Evolutionary conservation across 2,888 invertebrate species (phyloP), one percentile per base, ranked within the genome.

Genomic region (Thera britannica): DNA sequence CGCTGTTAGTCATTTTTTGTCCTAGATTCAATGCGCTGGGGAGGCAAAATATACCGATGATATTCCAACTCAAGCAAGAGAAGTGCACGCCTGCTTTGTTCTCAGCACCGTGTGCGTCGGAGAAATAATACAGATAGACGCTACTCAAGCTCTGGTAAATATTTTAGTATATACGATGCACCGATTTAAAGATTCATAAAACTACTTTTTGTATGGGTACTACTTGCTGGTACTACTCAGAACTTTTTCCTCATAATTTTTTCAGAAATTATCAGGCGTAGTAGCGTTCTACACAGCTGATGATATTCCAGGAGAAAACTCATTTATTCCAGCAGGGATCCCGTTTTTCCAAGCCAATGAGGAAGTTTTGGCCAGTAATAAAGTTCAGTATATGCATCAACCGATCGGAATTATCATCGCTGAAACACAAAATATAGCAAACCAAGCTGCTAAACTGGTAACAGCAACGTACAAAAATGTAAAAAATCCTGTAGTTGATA

Each of bases 21-120:
- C 67, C 0, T 63, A 88, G 87, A 86, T 93, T 55, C 96, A 96
- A 85, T 94, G 95, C 72, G 93, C 95, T 58, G 97, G 97, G 0
- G 96, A 96, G 83, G 96, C 96, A 0, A 89, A 94, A 72, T 97
- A 95, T 82, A 89, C 95, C 0, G 95, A 95, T 77, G 97, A 97
- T 77, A 83, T 95, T 44, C 95, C 95, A n/a, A 83, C 90, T 0
- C 81, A 90, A 4, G 91, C 94, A 0, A 93, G 95, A 74, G 96
- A 97, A 86, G 94, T 96, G 0, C 95, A 94, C 81, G 96, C 95
- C 9, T 95, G 95, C 0, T 95, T 96, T 75, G 96, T 96, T 0
- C 81, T 95, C 1, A 88, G 90, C 11, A 86, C 84, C 46, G 83
- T 94, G 68, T 77, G 95, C 66, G 84, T 86, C 68, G 96, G 96